Base-by-base conservation (phyloP, 2,113 vertebrate species). In the Neolamprologus ventralis region DNA sequence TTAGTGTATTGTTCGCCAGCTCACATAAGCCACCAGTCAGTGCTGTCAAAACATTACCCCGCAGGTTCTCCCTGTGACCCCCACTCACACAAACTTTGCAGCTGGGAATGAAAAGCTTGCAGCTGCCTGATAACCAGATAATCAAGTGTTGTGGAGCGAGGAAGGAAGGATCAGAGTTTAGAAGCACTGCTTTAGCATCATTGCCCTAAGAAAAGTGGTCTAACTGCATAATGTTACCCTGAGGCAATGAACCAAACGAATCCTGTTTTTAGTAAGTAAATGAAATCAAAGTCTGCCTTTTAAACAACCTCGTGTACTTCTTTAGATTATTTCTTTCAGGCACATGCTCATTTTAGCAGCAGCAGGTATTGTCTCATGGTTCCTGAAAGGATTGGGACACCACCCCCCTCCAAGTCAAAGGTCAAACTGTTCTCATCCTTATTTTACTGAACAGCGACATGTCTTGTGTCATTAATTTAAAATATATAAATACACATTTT, bases 101-200 rank as follows among this genome's bases (percentile, higher is more conserved):
- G 57, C 28, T 60, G 37, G 37, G 65, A 45, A 73, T 73, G 40
- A 63, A 73, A 73, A 0, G 13, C 35, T 13, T 73, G n/a, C 40
- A 73, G 68, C 21, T 73, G 68, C 37, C 21, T 73, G 68, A 73
- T 26, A 17, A 71, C 12, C n/a, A 73, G 37, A 23, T 42, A 45
- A 3, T 42, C 3, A 42, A 73, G n/a, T 71, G 7, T 5, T 73
- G 8, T 45, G 65, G 65, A 26, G 37, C 5, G 0, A 42, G 37
- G 21, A 7, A 7, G 13, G 37, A 45, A 45, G 13, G 13, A 45
- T 45, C 21, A 10, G 68, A 45, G 40, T 47, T 75, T 75, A 7
- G 68, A 47, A 73, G 68, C 40, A 47, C 40, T 19, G 40, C 40
- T 47, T 47, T 47, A 75, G 14, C 40, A 45, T 73, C 40, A 26